phyloP scores from a whole-genome alignment of 2,888 invertebrate genomes.

The Rhodophaea formosa region DNA sequence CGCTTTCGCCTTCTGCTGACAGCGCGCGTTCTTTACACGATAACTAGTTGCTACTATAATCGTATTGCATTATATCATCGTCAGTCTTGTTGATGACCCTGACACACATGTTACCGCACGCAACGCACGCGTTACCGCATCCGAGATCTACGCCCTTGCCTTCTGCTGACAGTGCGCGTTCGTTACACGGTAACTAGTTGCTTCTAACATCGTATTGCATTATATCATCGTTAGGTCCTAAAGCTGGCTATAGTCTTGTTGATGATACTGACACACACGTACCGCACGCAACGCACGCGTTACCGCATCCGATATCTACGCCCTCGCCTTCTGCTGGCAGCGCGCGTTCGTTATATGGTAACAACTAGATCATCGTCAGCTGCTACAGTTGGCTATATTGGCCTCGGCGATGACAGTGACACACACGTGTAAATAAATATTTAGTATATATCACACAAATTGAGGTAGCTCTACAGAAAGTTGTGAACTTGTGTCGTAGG shows the following conservation, averaged over 20 bases:
- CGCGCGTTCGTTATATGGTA: conserved; percentile 62
- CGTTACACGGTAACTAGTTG: conserved; percentile 64
- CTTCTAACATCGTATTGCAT: too few relatives aligned
- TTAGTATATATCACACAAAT: too few relatives aligned
- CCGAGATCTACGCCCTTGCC: conserved; percentile 70
- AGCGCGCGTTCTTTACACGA: conserved; percentile 61
- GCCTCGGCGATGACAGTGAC: conserved; percentile 43
- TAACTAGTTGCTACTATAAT: too few relatives aligned
- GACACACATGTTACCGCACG: conserved; percentile 28
- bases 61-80: too few relatives aligned
- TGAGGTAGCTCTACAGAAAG: too few relatives aligned
- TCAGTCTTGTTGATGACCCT: too few relatives aligned
- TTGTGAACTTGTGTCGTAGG: too few relatives aligned
- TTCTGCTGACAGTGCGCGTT: conserved; percentile 62
- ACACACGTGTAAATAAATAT: too few relatives aligned
- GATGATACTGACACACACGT: conserved; percentile 33
- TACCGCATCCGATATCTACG: conserved; percentile 56
- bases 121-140: conserved; percentile 30
- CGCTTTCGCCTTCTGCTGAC: conserved; percentile 70
- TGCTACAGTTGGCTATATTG: too few relatives aligned
- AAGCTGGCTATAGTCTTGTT: too few relatives aligned
- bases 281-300: conserved; percentile 20
- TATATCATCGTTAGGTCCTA: too few relatives aligned
- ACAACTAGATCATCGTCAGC: too few relatives aligned
- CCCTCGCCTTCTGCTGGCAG: conserved; percentile 70